Evolutionary conservation across 2,888 invertebrate genomes (phyloP), one percentile per base, ranked within the genome.

Genomic region (Ectropis crepuscularia): DNA sequence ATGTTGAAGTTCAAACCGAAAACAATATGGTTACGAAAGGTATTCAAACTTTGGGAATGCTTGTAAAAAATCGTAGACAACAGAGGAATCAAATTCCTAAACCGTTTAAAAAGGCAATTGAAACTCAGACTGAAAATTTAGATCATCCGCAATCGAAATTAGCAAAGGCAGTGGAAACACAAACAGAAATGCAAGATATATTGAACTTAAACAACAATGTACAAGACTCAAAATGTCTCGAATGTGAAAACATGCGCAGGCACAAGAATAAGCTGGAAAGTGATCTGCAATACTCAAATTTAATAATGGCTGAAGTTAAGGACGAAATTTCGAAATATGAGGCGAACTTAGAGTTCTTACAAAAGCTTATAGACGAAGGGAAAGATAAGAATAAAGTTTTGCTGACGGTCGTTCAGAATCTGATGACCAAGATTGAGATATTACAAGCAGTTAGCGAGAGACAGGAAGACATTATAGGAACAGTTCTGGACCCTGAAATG

Each of bases 301-400:
- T 57, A 28, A 75, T 75, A 6, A 57, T 84, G 6, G 70, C 68
- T 11, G 81, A 86, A 53, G 77, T 89, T 76, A 73, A 85, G 72
- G 38, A 45, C 4, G 84, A 86, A 65, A 67, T 92, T 28, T 73
- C 75, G 1, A 74, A 67, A 37, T 90, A 87, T 57, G 90, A 90
- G 54, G 70, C 80, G 1, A 88, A 88, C 65, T 73, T 91, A 61
- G 70, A 75, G 50, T 43, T 74, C 5, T 74, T 92, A 10, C 81
- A 88, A 61, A 81, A 69, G 6, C 65, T 80, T 50, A 71, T 87
- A 0, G 75, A 77, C 2, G 84, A 87, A 63, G 86, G 82, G 0
- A 80, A 82, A 5, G 74, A 77, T 5, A 82, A 75, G 57, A 90
- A 90, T 69, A 65, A 63, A 6, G 64, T 75, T 5, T 72, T 88